phyloP scores from a whole-genome alignment of 2,888 invertebrate species.

The Tenodera sinensis region DNA sequence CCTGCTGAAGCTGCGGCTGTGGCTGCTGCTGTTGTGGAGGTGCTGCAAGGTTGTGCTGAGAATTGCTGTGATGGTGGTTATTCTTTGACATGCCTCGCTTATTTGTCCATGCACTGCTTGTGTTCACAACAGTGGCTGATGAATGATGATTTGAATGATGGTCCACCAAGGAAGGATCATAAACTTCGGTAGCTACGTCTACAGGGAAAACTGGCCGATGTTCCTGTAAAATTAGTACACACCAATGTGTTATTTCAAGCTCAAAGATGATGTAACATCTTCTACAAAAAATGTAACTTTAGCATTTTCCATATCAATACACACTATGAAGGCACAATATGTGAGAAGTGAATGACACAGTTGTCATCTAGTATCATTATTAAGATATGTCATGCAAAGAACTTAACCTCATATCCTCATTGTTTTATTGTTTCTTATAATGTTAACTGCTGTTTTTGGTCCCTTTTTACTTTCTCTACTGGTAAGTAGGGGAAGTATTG shows the following conservation, averaged over 20 bases:
- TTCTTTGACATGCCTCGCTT: slow-evolving; percentile 26
- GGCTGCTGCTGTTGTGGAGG: slow-evolving; percentile 13
- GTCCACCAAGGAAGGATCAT: slow-evolving; percentile 28
- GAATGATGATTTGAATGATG: slow-evolving; percentile 22
- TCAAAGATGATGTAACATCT: too few relatives aligned
- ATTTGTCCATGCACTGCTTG: slow-evolving; percentile 5
- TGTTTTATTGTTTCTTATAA: too few relatives aligned
- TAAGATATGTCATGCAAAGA: too few relatives aligned
- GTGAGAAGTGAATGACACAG: too few relatives aligned
- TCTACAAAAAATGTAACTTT: too few relatives aligned
- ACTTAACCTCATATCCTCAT: too few relatives aligned
- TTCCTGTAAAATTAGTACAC: slow-evolving; percentile 44
- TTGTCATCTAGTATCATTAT: too few relatives aligned
- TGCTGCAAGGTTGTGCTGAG: background rate
- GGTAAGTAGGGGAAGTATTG: too few relatives aligned
- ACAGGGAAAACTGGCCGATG: slow-evolving; percentile 62
- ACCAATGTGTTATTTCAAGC: slow-evolving; percentile 5
- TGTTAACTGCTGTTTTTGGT: too few relatives aligned
- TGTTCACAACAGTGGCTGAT: slow-evolving; percentile 12
- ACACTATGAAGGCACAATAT: too few relatives aligned
- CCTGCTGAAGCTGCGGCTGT: slow-evolving; percentile 38
- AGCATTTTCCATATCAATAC: too few relatives aligned
- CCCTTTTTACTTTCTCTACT: too few relatives aligned
- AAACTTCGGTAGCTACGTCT: slow-evolving; percentile 41
- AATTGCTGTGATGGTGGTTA: background rate